Evolutionary conservation across 2,797 vertebrate genomes (phyloP).

Genomic region (Leptodactylus fallax): DNA sequence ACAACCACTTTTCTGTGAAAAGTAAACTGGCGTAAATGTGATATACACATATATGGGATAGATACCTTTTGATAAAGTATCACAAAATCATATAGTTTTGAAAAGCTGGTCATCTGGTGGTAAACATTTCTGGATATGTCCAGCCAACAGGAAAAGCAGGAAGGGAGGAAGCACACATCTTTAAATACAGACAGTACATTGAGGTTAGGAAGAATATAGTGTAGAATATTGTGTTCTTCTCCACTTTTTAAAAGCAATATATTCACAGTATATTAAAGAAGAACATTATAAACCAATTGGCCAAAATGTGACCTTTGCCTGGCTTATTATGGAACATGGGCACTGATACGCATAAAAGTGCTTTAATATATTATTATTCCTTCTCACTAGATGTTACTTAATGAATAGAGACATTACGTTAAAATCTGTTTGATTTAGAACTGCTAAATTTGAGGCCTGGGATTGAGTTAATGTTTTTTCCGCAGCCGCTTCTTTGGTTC

Average conservation of each 20-base stretch:
- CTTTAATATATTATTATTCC: not conserved
- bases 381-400: not conserved
- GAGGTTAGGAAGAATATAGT: too few species aligned
- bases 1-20: too few species aligned
- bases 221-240: not conserved
- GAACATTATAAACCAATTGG: not conserved
- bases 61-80: too few species aligned
- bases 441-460: not conserved
- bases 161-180: too few species aligned
- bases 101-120: too few species aligned
- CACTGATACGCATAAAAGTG: not conserved
- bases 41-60: too few species aligned
- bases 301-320: not conserved
- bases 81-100: too few species aligned
- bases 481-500: not conserved
- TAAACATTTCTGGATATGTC: too few species aligned
- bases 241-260: not conserved
- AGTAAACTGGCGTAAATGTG: too few species aligned
- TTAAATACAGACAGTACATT: too few species aligned
- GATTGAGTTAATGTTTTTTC: not conserved
- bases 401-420: not conserved
- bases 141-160: too few species aligned
- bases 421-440: conserved; percentile 7
- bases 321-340: not conserved
- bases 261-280: not conserved